Conservation (phyloP, 2,888 invertebrate species). For the Athalia circularis region DNA sequence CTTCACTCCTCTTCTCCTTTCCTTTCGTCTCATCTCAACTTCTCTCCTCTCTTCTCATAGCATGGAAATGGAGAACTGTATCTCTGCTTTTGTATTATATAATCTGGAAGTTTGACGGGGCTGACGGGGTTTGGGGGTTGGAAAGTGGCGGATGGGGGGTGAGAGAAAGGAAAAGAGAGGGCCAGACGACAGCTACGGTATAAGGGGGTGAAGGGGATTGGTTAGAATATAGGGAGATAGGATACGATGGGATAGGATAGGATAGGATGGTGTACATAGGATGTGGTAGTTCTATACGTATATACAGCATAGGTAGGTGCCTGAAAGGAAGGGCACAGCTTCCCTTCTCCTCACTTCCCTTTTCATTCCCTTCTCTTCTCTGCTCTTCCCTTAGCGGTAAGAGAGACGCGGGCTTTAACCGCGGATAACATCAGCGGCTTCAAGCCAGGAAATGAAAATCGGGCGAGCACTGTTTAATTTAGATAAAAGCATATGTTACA, state of each 20-base stretch:
- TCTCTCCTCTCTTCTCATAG: neutral
- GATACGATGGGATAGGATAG: slow-evolving; percentile 40
- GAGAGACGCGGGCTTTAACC: slow-evolving; percentile 52
- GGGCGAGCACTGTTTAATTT: slow-evolving; percentile 76
- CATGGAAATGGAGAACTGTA: slow-evolving; percentile 60
- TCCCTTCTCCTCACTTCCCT: neutral
- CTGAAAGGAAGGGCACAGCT: slow-evolving; percentile 43
- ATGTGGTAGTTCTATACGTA: neutral
- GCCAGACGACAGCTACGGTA: slow-evolving; percentile 43
- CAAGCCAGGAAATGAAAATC: slow-evolving; percentile 77
- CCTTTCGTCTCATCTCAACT: slow-evolving; percentile 47
- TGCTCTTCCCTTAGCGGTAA: slow-evolving; percentile 25
- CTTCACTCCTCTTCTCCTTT: slow-evolving; percentile 52
- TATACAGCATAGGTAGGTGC: slow-evolving; percentile 5
- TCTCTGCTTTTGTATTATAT: slow-evolving; percentile 69
- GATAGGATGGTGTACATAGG: slow-evolving; percentile 13
- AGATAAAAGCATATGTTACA: slow-evolving; percentile 77
- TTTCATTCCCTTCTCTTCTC: no score
- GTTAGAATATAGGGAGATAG: slow-evolving; percentile 59
- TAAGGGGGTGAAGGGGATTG: slow-evolving; percentile 58
- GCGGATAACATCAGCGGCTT: slow-evolving; percentile 75
- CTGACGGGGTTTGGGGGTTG: slow-evolving; percentile 49
- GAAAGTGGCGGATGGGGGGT: slow-evolving; percentile 37
- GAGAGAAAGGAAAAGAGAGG: slow-evolving; percentile 52
- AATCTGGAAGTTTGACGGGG: slow-evolving; percentile 69